Base-by-base conservation (phyloP, 2,113 vertebrate species). In the Hystrix cristata region DNA sequence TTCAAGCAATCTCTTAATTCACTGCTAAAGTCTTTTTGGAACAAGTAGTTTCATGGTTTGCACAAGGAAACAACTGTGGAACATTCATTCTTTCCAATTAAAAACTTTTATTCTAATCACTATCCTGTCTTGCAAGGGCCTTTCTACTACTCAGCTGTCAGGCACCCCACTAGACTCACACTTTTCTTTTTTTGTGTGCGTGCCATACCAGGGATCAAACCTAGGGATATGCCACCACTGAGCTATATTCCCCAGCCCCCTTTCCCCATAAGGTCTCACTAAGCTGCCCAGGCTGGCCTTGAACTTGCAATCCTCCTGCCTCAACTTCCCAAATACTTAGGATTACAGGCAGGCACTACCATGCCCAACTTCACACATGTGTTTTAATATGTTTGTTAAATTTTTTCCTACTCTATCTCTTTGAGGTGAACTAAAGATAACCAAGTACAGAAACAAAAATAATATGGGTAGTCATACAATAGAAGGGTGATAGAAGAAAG, bases 21-120 rank as follows among this genome's bases (percentile, higher is more conserved):
- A 57, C 1, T 19, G 12, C 19, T 19, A 16, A 80, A 13, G 18
- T 53, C 43, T 29, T 38, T 6, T 11, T 23, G 11, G n/a, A 94
- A 76, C 74, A 86, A 89, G 55, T 16, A 93, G 31, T 71, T 85
- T 91, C 72, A 81, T 0, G 43, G 57, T 62, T 60, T 88, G 43
- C 43, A 85, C 53, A 88, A 64, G 82, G 38, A 90, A 84, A 88
- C 51, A 55, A 64, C 43, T 21, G 8, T 15, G 34, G 46, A 82
- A 48, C 4, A 23, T 1, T 65, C 65, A 46, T 71, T 88, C 71
- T 65, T 67, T n/a, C 83, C 43, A 14, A 78, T 55, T 46, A 46
- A 29, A 18, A 64, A 19, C 34, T 67, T 92, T 43, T 29, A 48
- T 18, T 29, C 91, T 43, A 48, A 81, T 8, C 89, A 72, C 87